Conservation (phyloP, 1,140 invertebrate genomes). For the Nymphalis io region DNA sequence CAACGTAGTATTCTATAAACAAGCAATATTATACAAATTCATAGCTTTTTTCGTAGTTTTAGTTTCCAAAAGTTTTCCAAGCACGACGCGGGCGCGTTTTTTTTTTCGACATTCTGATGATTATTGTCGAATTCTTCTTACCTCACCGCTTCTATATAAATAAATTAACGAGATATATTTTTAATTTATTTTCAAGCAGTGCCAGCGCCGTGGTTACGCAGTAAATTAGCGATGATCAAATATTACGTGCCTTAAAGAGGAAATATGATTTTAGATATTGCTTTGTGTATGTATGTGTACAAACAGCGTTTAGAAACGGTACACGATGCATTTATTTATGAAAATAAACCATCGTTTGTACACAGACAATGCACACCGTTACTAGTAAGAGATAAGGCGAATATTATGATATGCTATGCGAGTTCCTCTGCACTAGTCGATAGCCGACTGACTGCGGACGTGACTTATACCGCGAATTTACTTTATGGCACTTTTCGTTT, state of each 20-base stretch:
- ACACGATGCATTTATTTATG: slow-evolving; percentile 22
- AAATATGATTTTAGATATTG: slow-evolving; percentile 12
- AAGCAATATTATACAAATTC: neutral
- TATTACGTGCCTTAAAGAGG: slow-evolving; percentile 33
- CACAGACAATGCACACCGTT: slow-evolving; percentile 25
- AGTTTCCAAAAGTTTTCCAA: no score
- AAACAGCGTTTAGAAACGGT: slow-evolving; percentile 5
- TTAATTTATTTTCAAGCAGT: no score
- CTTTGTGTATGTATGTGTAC: slow-evolving; percentile 34
- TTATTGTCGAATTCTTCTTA: slow-evolving; percentile 11
- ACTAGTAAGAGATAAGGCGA: slow-evolving; percentile 21
- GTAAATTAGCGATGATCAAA: slow-evolving; percentile 9
- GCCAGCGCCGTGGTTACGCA: neutral
- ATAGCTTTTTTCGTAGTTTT: neutral
- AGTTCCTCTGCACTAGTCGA: slow-evolving; percentile 4
- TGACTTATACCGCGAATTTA: slow-evolving; percentile 11
- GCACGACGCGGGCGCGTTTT: slow-evolving; percentile 6
- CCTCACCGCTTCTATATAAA: neutral
- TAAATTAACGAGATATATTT: neutral
- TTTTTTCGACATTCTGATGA: neutral
- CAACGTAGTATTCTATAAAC: neutral
- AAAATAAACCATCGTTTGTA: no score
- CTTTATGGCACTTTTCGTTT: neutral
- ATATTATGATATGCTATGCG: slow-evolving; percentile 23
- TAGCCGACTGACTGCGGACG: neutral